Base-by-base conservation (phyloP, 2,797 vertebrate genomes). In the Pseudochirops cupreus region DNA sequence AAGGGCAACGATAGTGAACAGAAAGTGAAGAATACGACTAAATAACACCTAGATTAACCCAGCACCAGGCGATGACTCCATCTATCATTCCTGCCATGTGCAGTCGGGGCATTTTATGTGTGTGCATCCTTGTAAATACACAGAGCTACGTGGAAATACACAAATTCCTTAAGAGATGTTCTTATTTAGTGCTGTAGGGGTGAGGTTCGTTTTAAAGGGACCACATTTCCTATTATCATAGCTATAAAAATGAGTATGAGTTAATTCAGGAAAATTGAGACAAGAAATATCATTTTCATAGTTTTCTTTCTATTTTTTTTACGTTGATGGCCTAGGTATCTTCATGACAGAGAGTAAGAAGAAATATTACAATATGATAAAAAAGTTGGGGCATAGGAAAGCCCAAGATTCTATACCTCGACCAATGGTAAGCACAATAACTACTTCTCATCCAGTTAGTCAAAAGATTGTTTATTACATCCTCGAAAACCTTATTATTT, bases 271-370 rank as follows among this genome's bases (percentile, higher is more conserved):
- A 5, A 90, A 92, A 67, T 93, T 93, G 93, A 1, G 4, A 89
- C 7, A 87, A 93, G 90, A 90, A 91, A 74, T 94, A 11, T 39
- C 4, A 96, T 96, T 96, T 97, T 95, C n/a, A 67, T 93, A 74
- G 62, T 4, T 94, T 96, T 94, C 7, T 94, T 87, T 95, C 0
- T 74, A 52, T 33, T 95, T 93, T 93, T 29, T 97, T 93, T 97
- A 97, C 97, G 95, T 97, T 4, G 97, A 96, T 96, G 96, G 91
- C 7, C 92, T 93, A 93, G 96, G 96, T 93, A 95, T 98, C 55
- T 98, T 98, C 91, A 93, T 98, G 95, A 97, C 97, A 91, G 74
- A 18, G 57, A 96, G 95, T 90, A 97, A 98, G 56, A 97, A 95
- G 91, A 98, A 97, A 91, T 96, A 97, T 1, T 97, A 91, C 53